Evolutionary conservation across 1,140 invertebrate genomes (phyloP), one percentile per base, ranked within the genome.

Genomic region (Zaprionus camerounensis): DNA sequence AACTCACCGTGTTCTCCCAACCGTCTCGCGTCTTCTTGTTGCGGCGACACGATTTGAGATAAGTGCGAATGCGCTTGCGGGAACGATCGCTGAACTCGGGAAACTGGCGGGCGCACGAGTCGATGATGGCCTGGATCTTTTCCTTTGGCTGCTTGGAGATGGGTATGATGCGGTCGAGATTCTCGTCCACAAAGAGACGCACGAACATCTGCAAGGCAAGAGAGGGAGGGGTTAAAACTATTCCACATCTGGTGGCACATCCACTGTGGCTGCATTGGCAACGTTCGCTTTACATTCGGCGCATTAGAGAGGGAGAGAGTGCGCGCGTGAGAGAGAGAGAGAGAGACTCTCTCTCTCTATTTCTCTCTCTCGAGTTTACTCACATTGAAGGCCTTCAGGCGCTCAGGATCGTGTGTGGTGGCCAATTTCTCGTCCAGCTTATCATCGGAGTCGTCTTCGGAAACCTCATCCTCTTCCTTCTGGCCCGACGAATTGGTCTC

Each of bases 91-190:
- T 97, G 92, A 98, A 99, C 94, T 99, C 98, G 49, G 98, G 98
- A 93, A 99, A 99, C 93, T 99, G 98, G 81, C 98, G 94, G 68
- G 97, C 97, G 93, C 98, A 99, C 5, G 98, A 98, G 92, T 99
- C 98, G 81, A 99, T 98, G 91, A 99, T 99, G 11, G 98, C 98
- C 92, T 99, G 98, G 76, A 99, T 98, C 94, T 99, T 99, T 92
- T 99, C 98, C 93, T 99, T 99, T 5, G 98, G 98, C 93, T 99
- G 98, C 92, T 99, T 98, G 31, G 98, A 99, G 88, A 99, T 99
- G 59, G 98, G 98, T 71, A 99, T 97, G 94, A 98, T 98, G 87
- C 98, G 95, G 91, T 99, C 98, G 79, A 99, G 94, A 93, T 99
- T 99, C 94, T 99, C 98, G 93, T 99, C 98, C 49, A 99, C 98